Percentiles rank a stretch among this genome's conserved stretches.
phyloP scores from a whole-genome alignment of 2,113 vertebrate genomes.

The Gulo gulo region DNA sequence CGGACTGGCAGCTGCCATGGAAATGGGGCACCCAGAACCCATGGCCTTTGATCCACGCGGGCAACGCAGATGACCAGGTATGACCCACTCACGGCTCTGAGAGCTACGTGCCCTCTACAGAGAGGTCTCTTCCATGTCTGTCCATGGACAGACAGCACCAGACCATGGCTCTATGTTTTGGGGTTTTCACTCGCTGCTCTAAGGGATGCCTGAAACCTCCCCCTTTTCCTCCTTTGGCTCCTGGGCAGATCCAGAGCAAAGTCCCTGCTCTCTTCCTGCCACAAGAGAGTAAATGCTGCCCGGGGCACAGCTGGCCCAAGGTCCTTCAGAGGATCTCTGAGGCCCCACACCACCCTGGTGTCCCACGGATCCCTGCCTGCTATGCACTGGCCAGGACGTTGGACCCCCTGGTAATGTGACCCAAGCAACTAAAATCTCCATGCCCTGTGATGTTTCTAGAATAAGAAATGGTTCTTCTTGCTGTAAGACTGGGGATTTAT shows the following conservation, averaged over 20 bases:
- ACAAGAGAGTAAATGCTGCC: neutral
- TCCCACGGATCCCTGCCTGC: too few species aligned
- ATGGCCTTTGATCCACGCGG: fast-evolving
- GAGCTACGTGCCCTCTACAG: too few species aligned
- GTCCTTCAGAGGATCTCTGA: neutral
- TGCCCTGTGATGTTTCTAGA: too few species aligned
- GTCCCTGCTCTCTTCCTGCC: neutral
- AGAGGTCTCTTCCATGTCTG: too few species aligned
- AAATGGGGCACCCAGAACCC: fast-evolving
- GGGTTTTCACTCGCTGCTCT: too few species aligned
- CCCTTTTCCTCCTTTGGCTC: neutral
- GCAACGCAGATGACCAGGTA: fast-evolving
- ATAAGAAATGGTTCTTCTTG: neutral
- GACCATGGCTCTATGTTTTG: fast-evolving
- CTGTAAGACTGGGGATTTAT: fast-evolving
- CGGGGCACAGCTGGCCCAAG: fast-evolving
- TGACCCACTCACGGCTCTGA: fast-evolving
- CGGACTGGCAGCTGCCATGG: fast-evolving
- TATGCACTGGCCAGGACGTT: fast-evolving
- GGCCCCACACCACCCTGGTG: fast-evolving
- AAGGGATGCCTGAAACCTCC: fast-evolving
- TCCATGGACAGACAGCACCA: fast-evolving
- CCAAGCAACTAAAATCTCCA: fast-evolving
- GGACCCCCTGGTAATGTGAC: too few species aligned
- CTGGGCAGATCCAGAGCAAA: neutral